Evolutionary conservation across 2,888 invertebrate species (phyloP), one percentile per base, ranked within the genome.

Genomic region (Pyrgus malvae): DNA sequence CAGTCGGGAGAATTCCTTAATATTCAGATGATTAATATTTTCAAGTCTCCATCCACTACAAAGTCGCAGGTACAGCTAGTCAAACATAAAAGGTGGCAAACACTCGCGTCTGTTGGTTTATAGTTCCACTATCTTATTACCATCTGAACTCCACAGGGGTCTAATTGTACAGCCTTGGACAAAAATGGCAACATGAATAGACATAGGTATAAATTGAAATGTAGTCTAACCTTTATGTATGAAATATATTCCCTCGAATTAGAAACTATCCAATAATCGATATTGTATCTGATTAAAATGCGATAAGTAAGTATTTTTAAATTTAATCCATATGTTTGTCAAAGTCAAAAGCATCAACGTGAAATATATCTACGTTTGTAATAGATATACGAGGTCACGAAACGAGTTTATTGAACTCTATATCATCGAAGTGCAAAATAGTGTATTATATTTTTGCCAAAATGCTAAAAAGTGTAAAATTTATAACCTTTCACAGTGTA

Each of bases 161-260:
- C 51, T 51, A 51, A 51, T 51, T 44, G 51, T 51, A 23, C 12
- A 51, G 16, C 44, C 51, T 44, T 51, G 37, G 37, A 51, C 44
- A 44, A 51, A 51, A 51, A 51, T 51, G 35, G 42, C 51, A 27
- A 51, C 51, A 44, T 25, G 42, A 25, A 51, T 35, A 44, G 35
- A 27, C 35, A 41, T 12, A 21, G 41, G 33, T 42, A 51, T 51
- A 44, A 44, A 51, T 51, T 42, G 35, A 44, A 51, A 44, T 35
- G 51, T 51, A 19, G 35, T 25, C 42, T 33, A 33, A 21, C 21
- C 50, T 50, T 35, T 40, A 21, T 41, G 38, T 48, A 12, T 19
- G 4, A 12, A 27, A 14, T 31, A 16, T 38, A 38, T 48, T 48
- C 7, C 27, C 21, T 41, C 25, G 25, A 41, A 27, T 14, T 42